These are phyloP conservation scores for Enoplosus armatus DNA, from an alignment of 2,797 vertebrate genomes.

Conservation along the genomic window DNA sequence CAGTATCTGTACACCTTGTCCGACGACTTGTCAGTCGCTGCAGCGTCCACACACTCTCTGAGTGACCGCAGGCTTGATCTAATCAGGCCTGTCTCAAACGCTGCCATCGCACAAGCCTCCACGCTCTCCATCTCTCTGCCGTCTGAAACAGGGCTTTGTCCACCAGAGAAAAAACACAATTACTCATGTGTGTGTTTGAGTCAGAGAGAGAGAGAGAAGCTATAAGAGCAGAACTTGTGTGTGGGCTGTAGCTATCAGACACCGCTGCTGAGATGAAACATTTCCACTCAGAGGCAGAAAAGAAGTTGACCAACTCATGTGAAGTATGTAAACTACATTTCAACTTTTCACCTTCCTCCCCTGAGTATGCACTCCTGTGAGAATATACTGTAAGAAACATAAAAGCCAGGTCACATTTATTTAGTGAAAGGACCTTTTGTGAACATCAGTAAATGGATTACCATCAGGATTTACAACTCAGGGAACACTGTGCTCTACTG, in stretches of 20 bases:
- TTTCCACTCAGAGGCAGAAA: not conserved
- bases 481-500: slow-evolving; percentile 1
- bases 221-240: slow-evolving; percentile 18
- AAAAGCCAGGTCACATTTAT: slow-evolving; percentile 14
- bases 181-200: slow-evolving; percentile 28
- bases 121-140: slow-evolving; percentile 3
- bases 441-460: slow-evolving; percentile 17
- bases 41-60: not conserved
- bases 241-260: slow-evolving; percentile 32
- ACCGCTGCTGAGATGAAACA: slow-evolving; percentile 14
- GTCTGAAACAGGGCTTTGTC: slow-evolving; percentile 64
- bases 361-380: not conserved
- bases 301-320: not conserved
- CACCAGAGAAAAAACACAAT: slow-evolving; percentile 46
- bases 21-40: not conserved
- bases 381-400: not conserved
- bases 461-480: not conserved
- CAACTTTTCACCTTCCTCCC: not conserved
- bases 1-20: slow-evolving; percentile 7
- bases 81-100: slow-evolving; percentile 39
- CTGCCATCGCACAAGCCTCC: slow-evolving; percentile 40
- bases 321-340: not conserved
- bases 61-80: slow-evolving; percentile 47
- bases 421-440: slow-evolving; percentile 17
- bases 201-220: not conserved